Percentiles rank a stretch among this genome's conserved stretches.
These are phyloP conservation scores for Manis pentadactyla DNA, from an alignment of 2,797 vertebrate genomes.

Conservation along the genomic window DNA sequence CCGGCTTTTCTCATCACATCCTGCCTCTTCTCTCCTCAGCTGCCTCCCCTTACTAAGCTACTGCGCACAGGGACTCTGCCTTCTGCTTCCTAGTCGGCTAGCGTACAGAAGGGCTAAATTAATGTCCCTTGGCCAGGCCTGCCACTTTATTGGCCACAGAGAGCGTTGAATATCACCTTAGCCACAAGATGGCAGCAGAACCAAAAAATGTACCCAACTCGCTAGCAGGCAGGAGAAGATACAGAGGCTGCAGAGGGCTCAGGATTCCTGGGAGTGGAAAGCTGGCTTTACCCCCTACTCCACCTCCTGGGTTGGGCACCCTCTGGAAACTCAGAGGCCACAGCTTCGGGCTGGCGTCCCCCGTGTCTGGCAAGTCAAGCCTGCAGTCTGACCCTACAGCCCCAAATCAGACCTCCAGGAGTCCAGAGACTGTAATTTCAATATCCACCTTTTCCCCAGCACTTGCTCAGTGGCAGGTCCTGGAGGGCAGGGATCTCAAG, in stretches of 20 bases:
- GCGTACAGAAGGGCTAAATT: background rate
- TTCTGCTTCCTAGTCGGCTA: background rate
- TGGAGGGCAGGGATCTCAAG: background rate
- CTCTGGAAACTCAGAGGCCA: background rate
- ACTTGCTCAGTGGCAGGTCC: background rate
- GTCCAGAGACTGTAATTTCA: background rate
- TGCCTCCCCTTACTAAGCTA: background rate
- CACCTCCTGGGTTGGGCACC: fast-evolving
- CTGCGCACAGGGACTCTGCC: fast-evolving
- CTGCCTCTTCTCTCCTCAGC: background rate
- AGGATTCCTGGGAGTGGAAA: fast-evolving
- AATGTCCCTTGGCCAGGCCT: fast-evolving
- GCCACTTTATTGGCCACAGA: background rate
- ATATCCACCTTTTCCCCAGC: too few species aligned
- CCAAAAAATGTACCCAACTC: background rate
- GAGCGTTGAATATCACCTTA: fast-evolving
- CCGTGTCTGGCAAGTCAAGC: background rate
- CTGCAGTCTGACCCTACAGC: background rate
- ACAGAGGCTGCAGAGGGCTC: background rate
- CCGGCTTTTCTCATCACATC: background rate
- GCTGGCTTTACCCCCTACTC: fast-evolving
- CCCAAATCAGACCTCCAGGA: background rate
- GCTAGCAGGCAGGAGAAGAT: fast-evolving
- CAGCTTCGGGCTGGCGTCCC: background rate
- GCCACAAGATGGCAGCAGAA: conserved; percentile 79